Evolutionary conservation across 2,888 invertebrate genomes (phyloP), one percentile per base, ranked within the genome.

Genomic region (Drosophila peninsularis): DNA sequence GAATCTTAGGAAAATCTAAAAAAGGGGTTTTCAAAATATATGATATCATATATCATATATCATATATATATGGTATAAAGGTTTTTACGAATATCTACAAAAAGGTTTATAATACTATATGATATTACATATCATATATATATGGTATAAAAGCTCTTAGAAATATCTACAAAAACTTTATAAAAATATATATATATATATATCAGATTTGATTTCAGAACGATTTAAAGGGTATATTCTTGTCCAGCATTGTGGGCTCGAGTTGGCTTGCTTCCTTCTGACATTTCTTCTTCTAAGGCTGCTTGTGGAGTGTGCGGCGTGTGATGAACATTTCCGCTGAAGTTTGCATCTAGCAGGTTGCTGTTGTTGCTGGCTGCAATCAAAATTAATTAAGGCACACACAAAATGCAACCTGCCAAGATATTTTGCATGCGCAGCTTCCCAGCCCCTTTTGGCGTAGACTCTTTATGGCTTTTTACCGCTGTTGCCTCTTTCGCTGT

Each of bases 311-410:
- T 19, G 55, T 60, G 69, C 81, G 44, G 54, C 77, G 71, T 82
- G 88, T 83, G 82, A 83, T 86, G 88, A 85, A 70, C 82, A 83
- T 83, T 88, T 88, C 82, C 82, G 88, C 62, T 72, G 58, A 60
- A 71, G 75, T 71, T 62, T 56, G 30, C 63, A 49, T 58, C 50
- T 66, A 67, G 34, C 57, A 42, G 50, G 62, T 49, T 57, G 45
- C 45, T 44, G 44, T 13, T 49, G 34, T 53, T 55, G 62, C 45
- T 67, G 75, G 57, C 61, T 68, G 83, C 88, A 83, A 83, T 83
- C 83, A 88, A 83, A 83, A 88, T 83, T 88, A 83, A 83, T 83
- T 83, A 83, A 83, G 80, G 86, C 80, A 75, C 76, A 69, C 71
- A 82, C 49, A 60, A 49, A 80, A 65, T 63, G 68, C 68, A 64